These are phyloP conservation scores for Triops longicaudatus DNA, from an alignment of 1,140 invertebrate genomes.

Conservation along the genomic window DNA sequence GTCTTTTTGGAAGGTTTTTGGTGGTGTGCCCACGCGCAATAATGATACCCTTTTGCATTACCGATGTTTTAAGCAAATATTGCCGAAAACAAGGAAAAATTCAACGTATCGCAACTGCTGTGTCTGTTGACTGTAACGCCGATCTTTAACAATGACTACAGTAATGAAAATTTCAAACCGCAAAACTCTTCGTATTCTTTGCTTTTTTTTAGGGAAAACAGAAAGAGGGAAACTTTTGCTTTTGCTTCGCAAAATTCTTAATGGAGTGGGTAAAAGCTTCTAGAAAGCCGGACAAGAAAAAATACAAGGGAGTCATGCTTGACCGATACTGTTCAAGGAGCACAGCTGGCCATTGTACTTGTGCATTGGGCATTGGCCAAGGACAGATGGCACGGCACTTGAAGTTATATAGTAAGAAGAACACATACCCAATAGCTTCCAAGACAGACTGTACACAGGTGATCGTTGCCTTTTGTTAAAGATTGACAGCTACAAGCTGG, in stretches of 20 bases:
- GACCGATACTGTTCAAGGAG: conserved; percentile 7
- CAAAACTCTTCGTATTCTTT: too few relatives aligned
- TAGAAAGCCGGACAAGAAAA: neutral
- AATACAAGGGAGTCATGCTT: conserved; percentile 3
- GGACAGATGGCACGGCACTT: neutral
- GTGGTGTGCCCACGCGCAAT: too few relatives aligned
- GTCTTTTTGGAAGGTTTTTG: too few relatives aligned
- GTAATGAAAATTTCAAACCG: too few relatives aligned
- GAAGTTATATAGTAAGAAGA: neutral
- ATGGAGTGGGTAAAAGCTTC: neutral
- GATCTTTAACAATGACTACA: too few relatives aligned
- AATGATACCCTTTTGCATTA: too few relatives aligned
- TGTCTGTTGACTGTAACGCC: too few relatives aligned
- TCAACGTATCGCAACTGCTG: too few relatives aligned
- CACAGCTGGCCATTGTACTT: conserved; percentile 7
- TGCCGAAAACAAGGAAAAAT: too few relatives aligned
- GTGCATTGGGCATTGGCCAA: conserved; percentile 13
- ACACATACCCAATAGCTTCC: neutral
- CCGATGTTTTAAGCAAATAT: too few relatives aligned
- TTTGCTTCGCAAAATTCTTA: neutral
- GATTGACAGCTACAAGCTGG: neutral
- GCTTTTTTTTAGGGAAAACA: too few relatives aligned
- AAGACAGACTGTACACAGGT: conserved; percentile 1
- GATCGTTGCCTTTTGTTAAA: neutral
- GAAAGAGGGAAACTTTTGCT: too few relatives aligned